Conservation (phyloP, 2,797 vertebrate genomes). For the Sebastes taczanowskii region DNA sequence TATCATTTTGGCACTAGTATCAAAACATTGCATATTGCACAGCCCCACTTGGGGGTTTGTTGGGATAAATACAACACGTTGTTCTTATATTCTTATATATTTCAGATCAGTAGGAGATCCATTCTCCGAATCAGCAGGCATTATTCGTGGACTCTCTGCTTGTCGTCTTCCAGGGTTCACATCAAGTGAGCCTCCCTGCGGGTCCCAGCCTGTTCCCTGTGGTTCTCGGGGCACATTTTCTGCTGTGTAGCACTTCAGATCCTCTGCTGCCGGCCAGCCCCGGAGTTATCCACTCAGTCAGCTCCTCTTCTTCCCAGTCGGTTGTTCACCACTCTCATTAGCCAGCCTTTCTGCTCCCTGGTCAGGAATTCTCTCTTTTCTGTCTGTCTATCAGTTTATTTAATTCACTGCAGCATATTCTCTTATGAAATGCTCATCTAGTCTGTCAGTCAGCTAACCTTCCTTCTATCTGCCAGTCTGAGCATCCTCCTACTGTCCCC, state of each 20-base stretch:
- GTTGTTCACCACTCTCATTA: constrained; percentile 21
- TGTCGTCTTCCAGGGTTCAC: constrained; percentile 7
- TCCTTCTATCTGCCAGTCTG: not conserved
- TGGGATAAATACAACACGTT: not conserved
- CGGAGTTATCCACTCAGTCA: constrained; percentile 7
- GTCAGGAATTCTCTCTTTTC: not conserved
- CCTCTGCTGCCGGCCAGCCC: not conserved
- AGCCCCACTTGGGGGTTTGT: not conserved
- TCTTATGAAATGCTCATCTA: not conserved
- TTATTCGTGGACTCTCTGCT: constrained; percentile 6
- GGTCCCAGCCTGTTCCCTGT: not conserved
- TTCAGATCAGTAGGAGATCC: not conserved
- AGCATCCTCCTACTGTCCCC: not conserved
- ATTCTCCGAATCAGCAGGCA: constrained; percentile 2
- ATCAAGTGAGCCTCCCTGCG: not conserved
- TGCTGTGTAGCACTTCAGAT: not conserved
- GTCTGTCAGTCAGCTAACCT: not conserved
- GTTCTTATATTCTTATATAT: not conserved
- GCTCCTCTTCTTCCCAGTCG: not conserved
- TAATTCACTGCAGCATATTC: constrained; percentile 8
- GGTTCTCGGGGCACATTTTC: not conserved
- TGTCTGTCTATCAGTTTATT: constrained; percentile 1
- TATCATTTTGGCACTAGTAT: not conserved
- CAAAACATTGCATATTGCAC: too few species aligned
- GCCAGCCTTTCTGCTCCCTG: not conserved